phyloP scores from a whole-genome alignment of 2,888 invertebrate genomes.

The Epinotia demarniana region DNA sequence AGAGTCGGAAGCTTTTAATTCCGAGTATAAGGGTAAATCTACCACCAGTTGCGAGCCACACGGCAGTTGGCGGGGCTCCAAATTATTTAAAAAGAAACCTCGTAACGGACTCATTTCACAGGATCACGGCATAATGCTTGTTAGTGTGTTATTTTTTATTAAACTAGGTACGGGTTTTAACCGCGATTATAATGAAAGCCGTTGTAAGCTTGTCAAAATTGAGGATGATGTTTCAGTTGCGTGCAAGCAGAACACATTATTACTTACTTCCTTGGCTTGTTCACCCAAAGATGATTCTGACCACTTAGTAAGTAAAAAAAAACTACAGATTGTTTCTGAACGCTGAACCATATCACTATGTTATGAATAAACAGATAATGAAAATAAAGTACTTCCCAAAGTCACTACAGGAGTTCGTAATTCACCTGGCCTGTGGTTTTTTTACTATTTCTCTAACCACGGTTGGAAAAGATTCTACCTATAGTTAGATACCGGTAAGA shows the following conservation, averaged over 20 bases:
- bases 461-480: no score
- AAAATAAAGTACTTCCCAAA: background rate
- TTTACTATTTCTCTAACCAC: no score
- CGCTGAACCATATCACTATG: background rate
- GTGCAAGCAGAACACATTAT: background rate
- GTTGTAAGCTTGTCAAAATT: background rate
- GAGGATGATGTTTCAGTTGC: conserved; percentile 2
- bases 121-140: conserved; percentile 62
- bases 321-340: background rate
- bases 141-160: conserved; percentile 52
- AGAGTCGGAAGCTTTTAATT: conserved; percentile 68
- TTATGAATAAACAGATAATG: background rate
- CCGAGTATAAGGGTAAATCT: conserved; percentile 69
- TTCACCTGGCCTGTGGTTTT: no score
- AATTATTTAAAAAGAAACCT: conserved; percentile 80
- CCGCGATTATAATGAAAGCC: conserved; percentile 27
- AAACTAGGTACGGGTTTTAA: conserved; percentile 49
- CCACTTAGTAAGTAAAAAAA: background rate
- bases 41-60: conserved; percentile 77
- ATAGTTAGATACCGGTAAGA: no score
- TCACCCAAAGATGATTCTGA: background rate
- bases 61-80: conserved; percentile 71
- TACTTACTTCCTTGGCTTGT: background rate
- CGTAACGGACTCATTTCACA: conserved; percentile 69
- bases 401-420: no score